These are phyloP conservation scores for Amyelois transitella DNA, from an alignment of 1,140 invertebrate species.

Conservation along the genomic window DNA sequence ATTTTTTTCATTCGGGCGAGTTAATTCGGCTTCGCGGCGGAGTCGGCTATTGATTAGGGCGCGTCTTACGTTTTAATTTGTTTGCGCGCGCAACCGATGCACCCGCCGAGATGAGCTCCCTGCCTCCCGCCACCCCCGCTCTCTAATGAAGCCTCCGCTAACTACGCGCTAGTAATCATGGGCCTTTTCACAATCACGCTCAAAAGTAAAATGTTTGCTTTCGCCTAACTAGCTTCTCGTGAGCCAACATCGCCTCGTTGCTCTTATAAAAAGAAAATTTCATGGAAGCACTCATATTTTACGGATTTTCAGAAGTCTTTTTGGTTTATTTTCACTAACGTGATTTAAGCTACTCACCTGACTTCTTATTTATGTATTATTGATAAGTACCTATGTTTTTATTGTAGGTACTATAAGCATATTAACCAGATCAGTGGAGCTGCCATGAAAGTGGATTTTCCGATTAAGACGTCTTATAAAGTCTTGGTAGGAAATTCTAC, in stretches of 20 bases:
- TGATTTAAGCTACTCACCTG: neutral
- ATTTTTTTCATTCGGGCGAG: constrained; percentile 72
- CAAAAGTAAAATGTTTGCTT: constrained; percentile 47
- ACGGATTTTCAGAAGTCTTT: neutral
- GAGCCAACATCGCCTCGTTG: constrained; percentile 11
- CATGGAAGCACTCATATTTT: neutral
- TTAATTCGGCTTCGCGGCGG: constrained; percentile 70
- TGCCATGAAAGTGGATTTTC: too few relatives aligned
- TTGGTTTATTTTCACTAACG: neutral
- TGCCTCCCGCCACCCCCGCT: constrained; percentile 15
- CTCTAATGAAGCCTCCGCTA: constrained; percentile 65
- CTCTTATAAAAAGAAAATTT: constrained; percentile 12
- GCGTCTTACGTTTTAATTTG: constrained; percentile 74
- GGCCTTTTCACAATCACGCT: constrained; percentile 59
- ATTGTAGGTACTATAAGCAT: neutral
- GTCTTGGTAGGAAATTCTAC: too few relatives aligned
- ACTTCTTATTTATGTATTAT: too few relatives aligned
- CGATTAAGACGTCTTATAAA: too few relatives aligned
- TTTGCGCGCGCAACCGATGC: constrained; percentile 72
- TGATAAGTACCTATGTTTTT: too few relatives aligned
- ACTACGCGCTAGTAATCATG: constrained; percentile 52
- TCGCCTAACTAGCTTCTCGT: constrained; percentile 20
- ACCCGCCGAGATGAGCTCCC: constrained; percentile 56
- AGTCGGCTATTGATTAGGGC: constrained; percentile 73
- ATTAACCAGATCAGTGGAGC: too few relatives aligned